Base-by-base conservation (phyloP, 2,888 invertebrate genomes). In the Agonum fuliginosum region DNA sequence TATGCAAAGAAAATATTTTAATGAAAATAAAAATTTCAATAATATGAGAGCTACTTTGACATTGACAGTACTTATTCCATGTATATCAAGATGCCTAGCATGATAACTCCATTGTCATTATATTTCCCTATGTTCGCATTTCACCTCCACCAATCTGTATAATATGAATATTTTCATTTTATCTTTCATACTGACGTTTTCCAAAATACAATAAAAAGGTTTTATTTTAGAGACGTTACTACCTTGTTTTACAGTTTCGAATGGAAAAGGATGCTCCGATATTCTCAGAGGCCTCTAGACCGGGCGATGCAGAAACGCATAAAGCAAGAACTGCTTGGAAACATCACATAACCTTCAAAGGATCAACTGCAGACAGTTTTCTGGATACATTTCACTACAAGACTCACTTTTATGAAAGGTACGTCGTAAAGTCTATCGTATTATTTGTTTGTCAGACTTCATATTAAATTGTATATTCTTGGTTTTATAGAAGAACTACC, bases 321-420 rank as follows among this genome's bases (percentile, higher is more conserved):
- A 70, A 70, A 70, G 46, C 27, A 46, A 43, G 41, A 1, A 12
- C 10, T 20, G 67, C 19, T 41, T 41, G 41, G 43, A 70, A 70
- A 27, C 17, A 43, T 8, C 62, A 27, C 43, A 46, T 43, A 43
- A 46, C 37, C 17, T 70, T 70, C 70, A 70, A 46, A 46, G 70
- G 70, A 67, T 41, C 62, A 67, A 22, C 37, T 67, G 14, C 20
- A 41, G 65, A 41, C 41, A 5, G 19, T n/a, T n/a, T n/a, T 10
- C 51, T 22, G 51, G 10, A 24, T n/a, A n/a, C n/a, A 62, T 62
- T 62, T 30, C 62, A 30, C 27, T 46, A 24, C 17, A 12, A 67
- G n/a, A 30, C 30, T 62, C 70, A 27, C 70, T 70, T 70, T 70
- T 70, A 70, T 70, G 22, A 70, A 70, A 70, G 43, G 70, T 70